phyloP scores from a whole-genome alignment of 1,140 invertebrate species.

The Drosophila hydei region DNA sequence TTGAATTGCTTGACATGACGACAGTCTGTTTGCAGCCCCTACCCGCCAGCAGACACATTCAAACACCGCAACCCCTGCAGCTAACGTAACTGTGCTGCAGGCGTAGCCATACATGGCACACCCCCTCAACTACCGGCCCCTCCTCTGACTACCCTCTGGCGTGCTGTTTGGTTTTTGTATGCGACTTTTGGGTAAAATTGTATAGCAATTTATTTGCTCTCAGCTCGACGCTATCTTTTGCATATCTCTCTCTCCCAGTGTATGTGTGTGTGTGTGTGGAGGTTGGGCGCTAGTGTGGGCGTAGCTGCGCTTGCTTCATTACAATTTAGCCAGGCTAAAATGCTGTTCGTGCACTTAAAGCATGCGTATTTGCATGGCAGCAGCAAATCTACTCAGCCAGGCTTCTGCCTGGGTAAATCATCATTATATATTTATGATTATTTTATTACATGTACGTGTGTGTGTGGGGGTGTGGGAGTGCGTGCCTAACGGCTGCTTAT shows the following conservation, averaged over 20 bases:
- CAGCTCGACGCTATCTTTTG: conserved; percentile 45
- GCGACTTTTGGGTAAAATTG: conserved; percentile 81
- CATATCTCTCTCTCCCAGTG: conserved; percentile 9
- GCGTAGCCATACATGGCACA: conserved; percentile 9
- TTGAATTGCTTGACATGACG: conserved; percentile 82
- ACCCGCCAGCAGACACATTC: conserved; percentile 10
- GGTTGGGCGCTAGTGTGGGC: not conserved
- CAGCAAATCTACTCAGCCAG: conserved; percentile 3
- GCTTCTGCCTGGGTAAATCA: conserved; percentile 49
- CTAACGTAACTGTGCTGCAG: conserved; percentile 65
- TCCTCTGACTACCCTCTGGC: conserved; percentile 13
- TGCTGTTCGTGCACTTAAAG: conserved; percentile 33
- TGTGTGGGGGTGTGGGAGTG: conserved; percentile 26
- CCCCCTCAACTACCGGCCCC: conserved; percentile 1
- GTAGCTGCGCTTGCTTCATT: conserved; percentile 35
- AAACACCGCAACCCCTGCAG: conserved; percentile 12
- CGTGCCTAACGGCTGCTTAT: conserved; percentile 37
- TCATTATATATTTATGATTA: conserved; percentile 83
- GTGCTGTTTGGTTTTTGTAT: conserved; percentile 62
- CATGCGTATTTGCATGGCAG: conserved; percentile 38
- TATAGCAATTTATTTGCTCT: conserved; percentile 78
- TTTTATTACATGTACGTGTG: conserved; percentile 69
- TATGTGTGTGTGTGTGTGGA: conserved; percentile 20
- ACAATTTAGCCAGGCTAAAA: conserved; percentile 38
- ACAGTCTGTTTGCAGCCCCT: conserved; percentile 41